These are phyloP conservation scores for Brenthis hecate DNA, from an alignment of 2,888 invertebrate species.

Conservation along the genomic window DNA sequence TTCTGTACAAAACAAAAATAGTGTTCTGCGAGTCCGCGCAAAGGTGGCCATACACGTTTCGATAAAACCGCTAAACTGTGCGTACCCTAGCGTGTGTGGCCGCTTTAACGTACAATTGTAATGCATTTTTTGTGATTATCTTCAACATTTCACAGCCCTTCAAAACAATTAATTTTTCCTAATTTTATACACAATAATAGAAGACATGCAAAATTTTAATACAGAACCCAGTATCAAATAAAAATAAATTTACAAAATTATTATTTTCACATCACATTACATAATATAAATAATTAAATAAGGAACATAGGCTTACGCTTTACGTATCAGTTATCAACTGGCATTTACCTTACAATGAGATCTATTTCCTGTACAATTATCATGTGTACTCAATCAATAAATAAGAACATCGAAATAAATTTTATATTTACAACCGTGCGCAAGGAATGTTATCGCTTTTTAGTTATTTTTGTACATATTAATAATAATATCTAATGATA, in stretches of 20 bases:
- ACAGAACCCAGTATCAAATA: not conserved
- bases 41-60: too few relatives aligned
- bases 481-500: too few relatives aligned
- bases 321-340: not conserved
- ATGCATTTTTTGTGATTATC: not conserved
- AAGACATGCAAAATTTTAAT: not conserved
- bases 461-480: too few relatives aligned
- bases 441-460: too few relatives aligned
- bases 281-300: not conserved
- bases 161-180: constrained; percentile 1
- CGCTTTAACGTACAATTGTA: too few relatives aligned
- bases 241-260: not conserved
- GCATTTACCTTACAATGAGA: constrained; percentile 1
- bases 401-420: not conserved
- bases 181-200: not conserved
- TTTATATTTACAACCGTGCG: not conserved
- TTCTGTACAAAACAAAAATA: too few relatives aligned
- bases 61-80: too few relatives aligned
- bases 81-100: too few relatives aligned
- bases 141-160: constrained; percentile 16
- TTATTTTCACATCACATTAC: not conserved
- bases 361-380: not conserved
- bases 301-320: constrained; percentile 1
- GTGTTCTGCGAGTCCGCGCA: too few relatives aligned
- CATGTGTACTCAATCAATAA: not conserved